A percentile compares a stretch with the other conserved stretches of the same genome.
phyloP scores from a whole-genome alignment of 2,797 vertebrate genomes.

The Urophycis tenuis region DNA sequence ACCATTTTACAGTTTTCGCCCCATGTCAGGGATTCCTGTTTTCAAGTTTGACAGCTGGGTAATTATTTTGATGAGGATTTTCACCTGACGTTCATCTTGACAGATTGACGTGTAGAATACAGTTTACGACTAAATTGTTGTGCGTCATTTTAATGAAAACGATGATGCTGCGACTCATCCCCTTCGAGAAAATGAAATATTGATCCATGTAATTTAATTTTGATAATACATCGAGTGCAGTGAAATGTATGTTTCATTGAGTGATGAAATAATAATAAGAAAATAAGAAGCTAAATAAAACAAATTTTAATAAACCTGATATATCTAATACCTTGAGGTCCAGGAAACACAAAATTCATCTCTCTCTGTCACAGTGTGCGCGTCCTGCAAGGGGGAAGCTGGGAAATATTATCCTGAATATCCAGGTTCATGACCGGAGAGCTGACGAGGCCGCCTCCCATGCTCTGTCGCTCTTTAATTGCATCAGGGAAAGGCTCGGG shows the following conservation, averaged over 20 bases:
- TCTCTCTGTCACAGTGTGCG: not conserved
- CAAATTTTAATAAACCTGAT: not conserved
- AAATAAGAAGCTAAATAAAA: not conserved
- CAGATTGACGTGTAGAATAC: not conserved
- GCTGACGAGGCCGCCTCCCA: constrained; percentile 48
- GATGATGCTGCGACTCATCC: not conserved
- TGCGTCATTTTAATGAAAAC: not conserved
- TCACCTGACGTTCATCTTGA: not conserved
- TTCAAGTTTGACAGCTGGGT: not conserved
- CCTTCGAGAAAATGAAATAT: not conserved
- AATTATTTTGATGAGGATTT: not conserved
- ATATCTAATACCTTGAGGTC: not conserved
- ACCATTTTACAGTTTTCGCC: not conserved
- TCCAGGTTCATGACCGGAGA: constrained; percentile 58
- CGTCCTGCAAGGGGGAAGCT: constrained; percentile 25
- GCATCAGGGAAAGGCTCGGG: constrained; percentile 58
- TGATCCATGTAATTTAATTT: not conserved
- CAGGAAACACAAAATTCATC: not conserved
- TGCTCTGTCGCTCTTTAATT: constrained; percentile 59
- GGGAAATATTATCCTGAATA: constrained; percentile 51
- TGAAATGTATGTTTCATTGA: not conserved
- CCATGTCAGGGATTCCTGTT: not conserved
- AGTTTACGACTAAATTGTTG: not conserved
- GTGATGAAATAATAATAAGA: not conserved
- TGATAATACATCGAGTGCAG: not conserved